These are phyloP conservation scores for Amphiprion clarkii DNA, from an alignment of 2,797 vertebrate species.

Conservation along the genomic window DNA sequence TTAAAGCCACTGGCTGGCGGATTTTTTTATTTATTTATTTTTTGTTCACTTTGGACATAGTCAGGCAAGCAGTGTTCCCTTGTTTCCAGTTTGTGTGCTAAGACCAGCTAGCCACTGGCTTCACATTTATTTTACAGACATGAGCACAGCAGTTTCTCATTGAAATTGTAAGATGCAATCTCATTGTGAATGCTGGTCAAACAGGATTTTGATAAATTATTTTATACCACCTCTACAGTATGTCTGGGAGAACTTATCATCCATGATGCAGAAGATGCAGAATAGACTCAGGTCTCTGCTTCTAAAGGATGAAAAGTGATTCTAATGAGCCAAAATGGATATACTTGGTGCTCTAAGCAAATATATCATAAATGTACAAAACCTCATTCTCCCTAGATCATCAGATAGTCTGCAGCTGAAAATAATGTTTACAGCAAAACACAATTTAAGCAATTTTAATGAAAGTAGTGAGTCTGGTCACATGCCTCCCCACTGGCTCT, in stretches of 20 bases:
- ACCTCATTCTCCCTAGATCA: not conserved
- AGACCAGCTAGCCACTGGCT: not conserved
- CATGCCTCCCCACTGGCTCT: too few species aligned
- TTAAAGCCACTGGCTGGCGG: not conserved
- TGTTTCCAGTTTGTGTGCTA: not conserved
- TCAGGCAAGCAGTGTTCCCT: not conserved
- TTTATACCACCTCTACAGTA: not conserved
- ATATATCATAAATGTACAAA: not conserved
- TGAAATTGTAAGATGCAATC: not conserved
- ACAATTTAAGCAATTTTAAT: not conserved
- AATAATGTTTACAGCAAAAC: constrained; percentile 20
- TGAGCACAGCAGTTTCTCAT: not conserved
- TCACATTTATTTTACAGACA: too few species aligned
- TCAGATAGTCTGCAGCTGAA: constrained; percentile 2
- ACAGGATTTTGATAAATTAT: not conserved
- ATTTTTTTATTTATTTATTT: not conserved
- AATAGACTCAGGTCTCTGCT: not conserved
- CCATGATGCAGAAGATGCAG: not conserved
- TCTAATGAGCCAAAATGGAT: not conserved
- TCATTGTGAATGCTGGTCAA: not conserved
- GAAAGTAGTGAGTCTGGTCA: too few species aligned
- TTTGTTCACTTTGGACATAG: not conserved
- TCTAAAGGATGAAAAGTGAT: not conserved
- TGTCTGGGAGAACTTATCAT: too few species aligned
- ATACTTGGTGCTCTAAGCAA: too few species aligned